Evolutionary conservation across 2,888 invertebrate species (phyloP).

Genomic region (Watsonalla binaria): DNA sequence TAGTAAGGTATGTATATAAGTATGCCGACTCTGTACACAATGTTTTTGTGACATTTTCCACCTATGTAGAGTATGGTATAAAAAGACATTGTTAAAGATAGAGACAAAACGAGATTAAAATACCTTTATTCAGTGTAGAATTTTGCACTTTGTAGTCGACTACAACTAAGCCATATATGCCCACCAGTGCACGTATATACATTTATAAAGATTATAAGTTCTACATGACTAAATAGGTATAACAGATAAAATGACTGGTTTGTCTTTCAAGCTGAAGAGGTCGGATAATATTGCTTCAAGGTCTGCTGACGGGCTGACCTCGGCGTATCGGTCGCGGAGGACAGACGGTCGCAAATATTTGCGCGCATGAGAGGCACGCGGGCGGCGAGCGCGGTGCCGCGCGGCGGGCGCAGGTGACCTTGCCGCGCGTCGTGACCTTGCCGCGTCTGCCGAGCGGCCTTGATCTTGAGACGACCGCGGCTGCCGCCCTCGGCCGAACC

Average conservation of each 20-base stretch:
- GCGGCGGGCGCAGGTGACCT: slow-evolving; percentile 52
- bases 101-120: too few relatives aligned
- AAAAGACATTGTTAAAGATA: too few relatives aligned
- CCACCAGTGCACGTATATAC: not conserved
- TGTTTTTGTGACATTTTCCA: too few relatives aligned
- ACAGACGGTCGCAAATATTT: slow-evolving; percentile 77
- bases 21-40: too few relatives aligned
- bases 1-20: too few relatives aligned
- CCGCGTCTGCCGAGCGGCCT: slow-evolving; percentile 71
- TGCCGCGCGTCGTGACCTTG: slow-evolving; percentile 68
- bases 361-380: slow-evolving; percentile 54
- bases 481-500: slow-evolving; percentile 39
- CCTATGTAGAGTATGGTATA: too few relatives aligned
- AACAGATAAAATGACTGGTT: slow-evolving; percentile 55
- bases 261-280: slow-evolving; percentile 65
- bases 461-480: slow-evolving; percentile 78
- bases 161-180: too few relatives aligned
- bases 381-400: slow-evolving; percentile 32
- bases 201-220: not conserved
- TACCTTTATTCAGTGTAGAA: too few relatives aligned
- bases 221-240: slow-evolving; percentile 7
- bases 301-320: slow-evolving; percentile 73
- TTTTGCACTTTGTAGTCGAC: too few relatives aligned
- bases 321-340: slow-evolving; percentile 78
- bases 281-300: slow-evolving; percentile 73